Percentiles rank a stretch among this genome's conserved stretches.
Evolutionary conservation across 1,140 invertebrate genomes (phyloP).

Genomic region (Lutraria rhynchaena): DNA sequence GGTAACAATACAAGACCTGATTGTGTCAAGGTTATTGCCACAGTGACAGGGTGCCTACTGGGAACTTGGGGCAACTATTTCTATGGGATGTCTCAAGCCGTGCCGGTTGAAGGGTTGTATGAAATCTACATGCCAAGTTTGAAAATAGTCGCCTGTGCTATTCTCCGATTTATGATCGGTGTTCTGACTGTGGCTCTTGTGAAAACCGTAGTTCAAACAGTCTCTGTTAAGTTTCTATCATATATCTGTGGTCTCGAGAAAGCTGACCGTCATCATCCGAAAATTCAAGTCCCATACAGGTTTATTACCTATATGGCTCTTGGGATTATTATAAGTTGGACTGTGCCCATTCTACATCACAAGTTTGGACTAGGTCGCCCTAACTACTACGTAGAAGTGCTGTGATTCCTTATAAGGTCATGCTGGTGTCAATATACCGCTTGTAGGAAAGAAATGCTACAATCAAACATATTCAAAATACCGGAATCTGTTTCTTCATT

Average conservation of each 20-base stretch:
- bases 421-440: too few relatives aligned
- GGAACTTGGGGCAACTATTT: conserved; percentile 45
- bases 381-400: conserved; percentile 35
- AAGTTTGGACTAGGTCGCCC: conserved; percentile 47
- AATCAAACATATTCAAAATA: too few relatives aligned
- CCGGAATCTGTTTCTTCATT: too few relatives aligned
- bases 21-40: conserved; percentile 48
- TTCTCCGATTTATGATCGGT: conserved; percentile 51
- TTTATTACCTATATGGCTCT: conserved; percentile 45
- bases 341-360: conserved; percentile 48
- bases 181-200: conserved; percentile 40
- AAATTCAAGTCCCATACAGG: conserved; percentile 37
- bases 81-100: conserved; percentile 41
- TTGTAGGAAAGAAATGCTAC: too few relatives aligned
- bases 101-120: conserved; percentile 28
- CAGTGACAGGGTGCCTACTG: conserved; percentile 33
- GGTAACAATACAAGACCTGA: conserved; percentile 46
- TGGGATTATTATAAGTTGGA: conserved; percentile 51
- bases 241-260: conserved; percentile 31
- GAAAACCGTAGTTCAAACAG: conserved; percentile 34
- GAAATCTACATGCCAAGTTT: conserved; percentile 21
- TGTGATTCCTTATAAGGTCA: not conserved
- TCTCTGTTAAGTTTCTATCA: conserved; percentile 45
- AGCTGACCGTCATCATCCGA: conserved; percentile 35
- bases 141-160: conserved; percentile 28